A percentile compares a stretch with the other conserved stretches of the same genome.
Evolutionary conservation across 2,113 vertebrate species (phyloP).

Genomic region (Echinops telfairi): DNA sequence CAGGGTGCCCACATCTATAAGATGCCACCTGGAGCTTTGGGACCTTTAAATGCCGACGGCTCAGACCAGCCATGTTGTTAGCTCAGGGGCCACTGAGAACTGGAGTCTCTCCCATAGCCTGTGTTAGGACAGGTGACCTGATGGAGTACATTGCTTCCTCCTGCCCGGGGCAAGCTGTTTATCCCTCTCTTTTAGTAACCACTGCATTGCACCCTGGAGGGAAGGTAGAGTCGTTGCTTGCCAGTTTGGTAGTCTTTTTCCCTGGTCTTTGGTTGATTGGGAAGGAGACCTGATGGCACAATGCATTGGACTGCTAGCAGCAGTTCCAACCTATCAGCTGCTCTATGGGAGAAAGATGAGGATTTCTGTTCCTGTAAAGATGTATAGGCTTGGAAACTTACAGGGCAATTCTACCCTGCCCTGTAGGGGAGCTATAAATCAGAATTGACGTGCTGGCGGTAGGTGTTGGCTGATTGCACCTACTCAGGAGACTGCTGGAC

Average conservation of each 20-base stretch:
- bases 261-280: not conserved
- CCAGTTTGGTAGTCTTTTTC: not conserved
- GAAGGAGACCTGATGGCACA: too few relatives aligned
- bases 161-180: fast-evolving
- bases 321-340: too few relatives aligned
- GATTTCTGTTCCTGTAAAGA: too few relatives aligned
- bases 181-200: not conserved
- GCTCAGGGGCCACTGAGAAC: not conserved
- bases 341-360: too few relatives aligned
- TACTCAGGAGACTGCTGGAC: not conserved
- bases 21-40: not conserved
- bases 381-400: too few relatives aligned
- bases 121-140: not conserved
- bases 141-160: not conserved
- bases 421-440: too few relatives aligned
- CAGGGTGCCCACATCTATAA: too few relatives aligned
- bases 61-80: not conserved
- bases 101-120: not conserved
- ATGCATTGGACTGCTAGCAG: too few relatives aligned
- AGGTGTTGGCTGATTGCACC: too few relatives aligned
- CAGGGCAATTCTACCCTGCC: too few relatives aligned
- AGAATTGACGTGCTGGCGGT: too few relatives aligned
- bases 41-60: not conserved
- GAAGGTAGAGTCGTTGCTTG: not conserved
- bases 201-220: not conserved